Evolutionary conservation across 1,140 invertebrate species (phyloP).

Genomic region (Pseudomyrmex sp.): DNA sequence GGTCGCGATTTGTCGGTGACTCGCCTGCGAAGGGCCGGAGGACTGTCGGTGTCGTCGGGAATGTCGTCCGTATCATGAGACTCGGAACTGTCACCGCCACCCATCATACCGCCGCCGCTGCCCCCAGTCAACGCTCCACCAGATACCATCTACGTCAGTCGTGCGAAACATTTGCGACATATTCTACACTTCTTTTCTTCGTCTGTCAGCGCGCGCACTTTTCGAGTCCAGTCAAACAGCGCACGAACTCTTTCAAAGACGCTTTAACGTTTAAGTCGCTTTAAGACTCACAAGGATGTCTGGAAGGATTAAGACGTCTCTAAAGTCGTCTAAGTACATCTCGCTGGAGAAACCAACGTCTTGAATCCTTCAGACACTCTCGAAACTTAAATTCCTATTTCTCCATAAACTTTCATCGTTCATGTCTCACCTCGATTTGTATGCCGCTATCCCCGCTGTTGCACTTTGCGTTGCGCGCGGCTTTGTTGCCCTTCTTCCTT

Average conservation of each 20-base stretch:
- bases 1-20: conserved; percentile 85
- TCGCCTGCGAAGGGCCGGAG: conserved; percentile 85
- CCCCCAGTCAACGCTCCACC: conserved; percentile 83
- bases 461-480: conserved; percentile 89
- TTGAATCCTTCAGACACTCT: conserved; percentile 20
- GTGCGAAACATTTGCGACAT: conserved; percentile 14
- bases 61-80: conserved; percentile 87
- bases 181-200: background rate
- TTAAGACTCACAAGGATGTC: background rate
- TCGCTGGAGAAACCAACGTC: background rate
- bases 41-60: conserved; percentile 87
- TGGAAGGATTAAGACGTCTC: conserved; percentile 7
- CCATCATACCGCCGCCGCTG: conserved; percentile 82
- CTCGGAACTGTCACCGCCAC: conserved; percentile 87
- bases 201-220: background rate
- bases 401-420: background rate
- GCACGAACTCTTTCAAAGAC: background rate
- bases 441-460: conserved; percentile 92
- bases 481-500: conserved; percentile 89
- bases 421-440: conserved; percentile 87
- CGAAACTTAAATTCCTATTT: too few relatives aligned
- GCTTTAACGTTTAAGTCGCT: background rate
- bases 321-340: background rate
- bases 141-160: conserved; percentile 85
- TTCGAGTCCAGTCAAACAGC: background rate